Evolutionary conservation across 2,113 vertebrate species (phyloP).

Genomic region (Danionella cerebrum): DNA sequence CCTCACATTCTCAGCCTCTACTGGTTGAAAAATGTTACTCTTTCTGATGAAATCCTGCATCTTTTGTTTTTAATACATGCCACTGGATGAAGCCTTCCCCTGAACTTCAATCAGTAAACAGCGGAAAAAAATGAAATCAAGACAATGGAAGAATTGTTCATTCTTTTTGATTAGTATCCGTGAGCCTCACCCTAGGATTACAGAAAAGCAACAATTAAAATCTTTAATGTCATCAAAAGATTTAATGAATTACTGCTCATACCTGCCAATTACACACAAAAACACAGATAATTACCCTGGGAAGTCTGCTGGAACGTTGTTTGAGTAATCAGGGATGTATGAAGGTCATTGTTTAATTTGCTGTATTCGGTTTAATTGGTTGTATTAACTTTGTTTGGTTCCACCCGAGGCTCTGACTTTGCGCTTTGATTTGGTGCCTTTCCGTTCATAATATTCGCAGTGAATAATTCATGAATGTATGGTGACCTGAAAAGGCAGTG

Average conservation of each 20-base stretch:
- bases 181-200: neutral
- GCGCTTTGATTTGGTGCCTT: constrained; percentile 21
- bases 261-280: constrained; percentile 15
- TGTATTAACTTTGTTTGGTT: constrained; percentile 23
- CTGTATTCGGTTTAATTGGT: constrained; percentile 19
- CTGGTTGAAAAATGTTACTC: too few species aligned
- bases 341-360: constrained; percentile 31
- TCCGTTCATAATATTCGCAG: constrained; percentile 36
- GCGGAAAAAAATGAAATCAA: neutral
- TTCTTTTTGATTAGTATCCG: neutral
- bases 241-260: constrained; percentile 26
- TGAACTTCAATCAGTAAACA: neutral
- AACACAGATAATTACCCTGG: constrained; percentile 19
- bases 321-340: constrained; percentile 27
- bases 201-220: constrained; percentile 7
- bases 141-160: neutral
- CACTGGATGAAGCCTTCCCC: too few species aligned
- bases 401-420: neutral
- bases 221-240: constrained; percentile 10
- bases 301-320: neutral
- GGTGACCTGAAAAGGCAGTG: neutral
- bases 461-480: constrained; percentile 19
- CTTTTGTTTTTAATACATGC: too few species aligned
- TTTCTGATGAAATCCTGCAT: too few species aligned
- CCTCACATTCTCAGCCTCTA: too few species aligned